Evolutionary conservation across 2,888 invertebrate species (phyloP).

Genomic region (Chrysolina americana): DNA sequence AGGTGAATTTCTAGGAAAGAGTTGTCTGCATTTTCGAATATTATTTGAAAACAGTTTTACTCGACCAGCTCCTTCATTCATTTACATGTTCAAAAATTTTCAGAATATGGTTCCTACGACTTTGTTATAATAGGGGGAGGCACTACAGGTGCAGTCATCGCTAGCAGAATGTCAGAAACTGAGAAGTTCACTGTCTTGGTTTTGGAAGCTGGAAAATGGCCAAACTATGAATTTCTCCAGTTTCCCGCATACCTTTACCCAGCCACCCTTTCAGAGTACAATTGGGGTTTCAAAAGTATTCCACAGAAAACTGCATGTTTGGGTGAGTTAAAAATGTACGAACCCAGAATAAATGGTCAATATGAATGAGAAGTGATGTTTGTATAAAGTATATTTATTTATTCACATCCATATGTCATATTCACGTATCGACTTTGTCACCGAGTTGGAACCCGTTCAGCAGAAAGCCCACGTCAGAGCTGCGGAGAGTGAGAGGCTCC

Average conservation of each 20-base stretch:
- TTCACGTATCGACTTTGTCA: no score
- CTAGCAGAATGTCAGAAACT: constrained; percentile 47
- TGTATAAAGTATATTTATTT: no score
- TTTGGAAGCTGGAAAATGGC: constrained; percentile 47
- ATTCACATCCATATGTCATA: no score
- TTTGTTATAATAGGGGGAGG: constrained; percentile 49
- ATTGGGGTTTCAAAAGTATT: constrained; percentile 81
- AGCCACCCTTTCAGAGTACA: constrained; percentile 66
- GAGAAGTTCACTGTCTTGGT: constrained; percentile 42
- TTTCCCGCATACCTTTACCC: constrained; percentile 22
- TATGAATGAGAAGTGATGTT: no score
- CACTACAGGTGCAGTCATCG: constrained; percentile 45
- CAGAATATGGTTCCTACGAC: constrained; percentile 46
- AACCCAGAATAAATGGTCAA: no score
- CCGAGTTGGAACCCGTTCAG: no score
- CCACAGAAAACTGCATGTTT: constrained; percentile 76
- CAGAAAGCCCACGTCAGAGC: no score
- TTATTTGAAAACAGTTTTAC: not conserved
- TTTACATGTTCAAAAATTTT: constrained; percentile 5
- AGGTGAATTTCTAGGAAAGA: not conserved
- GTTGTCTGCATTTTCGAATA: no score
- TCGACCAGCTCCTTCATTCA: no score
- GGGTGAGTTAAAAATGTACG: constrained; percentile 66
- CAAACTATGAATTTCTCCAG: constrained; percentile 26
- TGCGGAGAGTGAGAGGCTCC: no score